Evolutionary conservation across 2,113 vertebrate genomes (phyloP).

Genomic region (Eulemur rufifrons): DNA sequence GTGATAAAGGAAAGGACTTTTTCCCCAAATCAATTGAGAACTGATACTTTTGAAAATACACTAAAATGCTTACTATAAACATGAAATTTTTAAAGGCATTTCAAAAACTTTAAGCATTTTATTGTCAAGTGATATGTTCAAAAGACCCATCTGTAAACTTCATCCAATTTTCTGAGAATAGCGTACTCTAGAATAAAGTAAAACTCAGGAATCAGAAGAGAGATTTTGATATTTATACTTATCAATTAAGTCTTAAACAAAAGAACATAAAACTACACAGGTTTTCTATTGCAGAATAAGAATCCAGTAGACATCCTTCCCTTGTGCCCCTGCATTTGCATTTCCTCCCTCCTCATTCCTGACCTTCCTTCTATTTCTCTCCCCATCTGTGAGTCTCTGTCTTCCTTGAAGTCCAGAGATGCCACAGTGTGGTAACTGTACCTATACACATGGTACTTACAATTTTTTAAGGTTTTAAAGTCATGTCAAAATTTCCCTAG

Average conservation of each 20-base stretch:
- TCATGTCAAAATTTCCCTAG: neutral
- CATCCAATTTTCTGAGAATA: neutral
- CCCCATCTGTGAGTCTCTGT: neutral
- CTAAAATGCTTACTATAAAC: neutral
- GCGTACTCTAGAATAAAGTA: neutral
- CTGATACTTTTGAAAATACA: constrained; percentile 18
- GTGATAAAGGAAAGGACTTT: neutral
- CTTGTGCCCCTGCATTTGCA: neutral
- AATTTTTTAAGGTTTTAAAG: neutral
- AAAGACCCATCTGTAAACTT: neutral
- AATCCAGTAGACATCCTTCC: neutral
- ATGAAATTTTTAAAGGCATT: neutral
- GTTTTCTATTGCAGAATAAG: neutral
- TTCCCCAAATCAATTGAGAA: neutral
- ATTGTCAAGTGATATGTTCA: neutral
- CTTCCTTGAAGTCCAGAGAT: neutral
- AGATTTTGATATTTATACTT: neutral
- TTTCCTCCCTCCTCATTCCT: neutral
- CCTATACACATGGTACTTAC: neutral
- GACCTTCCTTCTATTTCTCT: neutral
- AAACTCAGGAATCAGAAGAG: neutral
- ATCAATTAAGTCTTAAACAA: neutral
- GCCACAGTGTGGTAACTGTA: neutral
- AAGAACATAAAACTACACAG: neutral
- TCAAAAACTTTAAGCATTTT: neutral